phyloP scores from a whole-genome alignment of 2,113 vertebrate genomes.

The Phasianus colchicus region DNA sequence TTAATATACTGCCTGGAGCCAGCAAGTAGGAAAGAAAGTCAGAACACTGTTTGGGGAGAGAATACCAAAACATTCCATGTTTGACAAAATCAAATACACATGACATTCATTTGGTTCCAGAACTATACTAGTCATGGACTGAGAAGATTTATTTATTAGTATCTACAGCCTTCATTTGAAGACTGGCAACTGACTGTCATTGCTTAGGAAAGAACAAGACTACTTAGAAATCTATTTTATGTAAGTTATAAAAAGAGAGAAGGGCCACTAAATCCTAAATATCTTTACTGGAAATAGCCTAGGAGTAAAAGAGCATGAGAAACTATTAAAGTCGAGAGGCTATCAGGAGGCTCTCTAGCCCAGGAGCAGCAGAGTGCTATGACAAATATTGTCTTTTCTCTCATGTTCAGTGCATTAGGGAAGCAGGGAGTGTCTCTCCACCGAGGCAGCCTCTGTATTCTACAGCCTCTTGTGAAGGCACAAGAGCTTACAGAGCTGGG shows the following conservation, averaged over 20 bases:
- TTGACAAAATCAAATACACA: not conserved
- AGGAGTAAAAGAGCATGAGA: not conserved
- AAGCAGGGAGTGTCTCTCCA: rapidly evolving
- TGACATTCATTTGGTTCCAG: not conserved
- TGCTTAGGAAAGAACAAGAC: not conserved
- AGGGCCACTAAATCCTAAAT: not conserved
- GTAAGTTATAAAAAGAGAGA: not conserved
- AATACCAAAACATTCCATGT: not conserved
- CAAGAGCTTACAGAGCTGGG: not conserved
- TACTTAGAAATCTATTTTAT: not conserved
- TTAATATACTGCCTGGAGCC: not conserved
- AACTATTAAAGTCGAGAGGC: rapidly evolving
- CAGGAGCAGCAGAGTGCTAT: rapidly evolving
- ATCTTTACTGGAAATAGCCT: not conserved
- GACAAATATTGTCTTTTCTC: not conserved
- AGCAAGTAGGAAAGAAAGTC: not conserved
- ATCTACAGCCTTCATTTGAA: not conserved
- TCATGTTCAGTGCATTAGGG: not conserved
- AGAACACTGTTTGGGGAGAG: not conserved
- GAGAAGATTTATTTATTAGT: not conserved
- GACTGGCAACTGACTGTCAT: not conserved
- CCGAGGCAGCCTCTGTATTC: rapidly evolving
- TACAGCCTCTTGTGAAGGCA: not conserved
- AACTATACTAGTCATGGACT: not conserved
- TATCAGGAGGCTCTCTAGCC: not conserved